Evolutionary conservation across 2,797 vertebrate species (phyloP), one percentile per base, ranked within the genome.

Genomic region (Adelosebastes latens): DNA sequence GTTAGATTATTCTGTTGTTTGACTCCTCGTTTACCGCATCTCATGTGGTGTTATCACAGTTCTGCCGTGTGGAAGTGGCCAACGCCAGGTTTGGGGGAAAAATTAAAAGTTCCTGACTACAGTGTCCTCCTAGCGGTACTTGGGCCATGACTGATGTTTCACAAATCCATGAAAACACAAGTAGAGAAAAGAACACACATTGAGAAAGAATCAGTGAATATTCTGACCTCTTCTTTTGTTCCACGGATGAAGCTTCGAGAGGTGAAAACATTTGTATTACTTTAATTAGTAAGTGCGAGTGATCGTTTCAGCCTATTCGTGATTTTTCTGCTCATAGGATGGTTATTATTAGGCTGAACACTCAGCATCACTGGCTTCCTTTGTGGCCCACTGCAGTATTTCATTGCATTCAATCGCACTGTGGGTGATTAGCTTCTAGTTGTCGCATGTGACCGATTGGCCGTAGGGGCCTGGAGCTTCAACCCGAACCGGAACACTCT

Each of bases 351-450:
- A 46, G n/a, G 3, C 49, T 68, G 10, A 49, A 39, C 14, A 46
- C 42, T 66, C 68, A 36, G 12, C 22, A 73, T 63, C 46, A 7
- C 31, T 4, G 6, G 11, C 63, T 69, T 60, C 25, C 42, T 58
- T 14, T 27, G 11, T 31, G 10, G 20, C 58, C 55, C 39, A 7
- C 68, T 77, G 77, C 60, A 66, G 67, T 49, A 58, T 64, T 74
- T 83, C 53, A 56, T 9, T 53, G 20, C 60, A 65, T 52, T 79
- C 18, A 24, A 61, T 80, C 67, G 29, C 29, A 22, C 16, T 65
- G 55, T 34, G 56, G 61, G 31, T 72, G 34, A 85, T 77, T 75
- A 52, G 77, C 62, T 67, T 65, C 55, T 42, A 62, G 68, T 1
- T 49, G 36, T 59, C 36, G 5, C 27, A 55, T 65, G 73, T 46